Evolutionary conservation across 1,140 invertebrate species (phyloP).

Genomic region (Ladona fulva): DNA sequence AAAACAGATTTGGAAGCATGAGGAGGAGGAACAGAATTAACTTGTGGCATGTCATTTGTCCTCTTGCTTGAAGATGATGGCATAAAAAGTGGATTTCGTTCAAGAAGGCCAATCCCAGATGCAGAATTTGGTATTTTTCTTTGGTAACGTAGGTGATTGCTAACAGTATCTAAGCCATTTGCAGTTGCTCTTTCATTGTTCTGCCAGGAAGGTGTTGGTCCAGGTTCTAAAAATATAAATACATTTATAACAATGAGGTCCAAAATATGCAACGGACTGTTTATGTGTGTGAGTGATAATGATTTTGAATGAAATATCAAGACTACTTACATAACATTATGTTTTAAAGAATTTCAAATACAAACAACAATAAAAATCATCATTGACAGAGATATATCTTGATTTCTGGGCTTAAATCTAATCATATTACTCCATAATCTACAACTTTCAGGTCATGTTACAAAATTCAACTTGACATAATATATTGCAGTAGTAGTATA

Average conservation of each 20-base stretch:
- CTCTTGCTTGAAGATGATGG: slow-evolving; percentile 32
- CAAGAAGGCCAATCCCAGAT: slow-evolving; percentile 27
- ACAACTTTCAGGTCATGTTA: too few relatives aligned
- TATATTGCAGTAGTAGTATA: too few relatives aligned
- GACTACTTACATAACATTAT: too few relatives aligned
- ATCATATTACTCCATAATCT: too few relatives aligned
- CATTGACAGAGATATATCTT: too few relatives aligned
- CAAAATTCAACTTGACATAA: too few relatives aligned
- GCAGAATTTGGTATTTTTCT: slow-evolving; percentile 30
- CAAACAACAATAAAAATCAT: too few relatives aligned
- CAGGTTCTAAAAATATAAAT: slow-evolving; percentile 28
- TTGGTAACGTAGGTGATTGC: not conserved
- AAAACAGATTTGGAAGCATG: not conserved
- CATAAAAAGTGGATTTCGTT: slow-evolving; percentile 32
- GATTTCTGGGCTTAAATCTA: too few relatives aligned
- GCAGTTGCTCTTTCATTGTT: slow-evolving; percentile 13
- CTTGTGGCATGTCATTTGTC: slow-evolving; percentile 22
- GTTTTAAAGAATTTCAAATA: too few relatives aligned
- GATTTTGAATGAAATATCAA: too few relatives aligned
- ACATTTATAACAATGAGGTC: not conserved
- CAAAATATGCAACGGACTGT: too few relatives aligned
- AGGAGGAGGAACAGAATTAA: not conserved
- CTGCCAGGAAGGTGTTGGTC: slow-evolving; percentile 29
- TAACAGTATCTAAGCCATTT: not conserved
- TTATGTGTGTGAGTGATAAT: too few relatives aligned